Conservation (phyloP, 2,113 vertebrate genomes). For the Xenopus borealis region DNA sequence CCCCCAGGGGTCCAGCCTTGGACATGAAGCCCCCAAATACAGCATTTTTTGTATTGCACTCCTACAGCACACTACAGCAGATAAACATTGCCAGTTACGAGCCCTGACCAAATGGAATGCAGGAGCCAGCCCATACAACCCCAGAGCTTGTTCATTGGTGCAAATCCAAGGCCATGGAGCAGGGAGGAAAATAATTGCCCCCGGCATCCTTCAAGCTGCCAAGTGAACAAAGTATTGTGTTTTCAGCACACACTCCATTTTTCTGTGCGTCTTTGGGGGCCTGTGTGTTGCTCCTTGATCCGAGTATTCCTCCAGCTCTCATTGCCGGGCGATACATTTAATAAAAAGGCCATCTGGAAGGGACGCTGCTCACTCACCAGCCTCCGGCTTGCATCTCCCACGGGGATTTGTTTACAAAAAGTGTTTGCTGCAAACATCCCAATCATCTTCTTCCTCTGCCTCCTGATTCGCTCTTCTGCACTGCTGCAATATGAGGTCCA, state of each 20-base stretch:
- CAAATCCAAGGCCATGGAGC: too few species aligned
- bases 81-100: too few species aligned
- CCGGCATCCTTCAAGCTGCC: too few species aligned
- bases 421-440: constrained; percentile 30
- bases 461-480: neutral
- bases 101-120: too few species aligned
- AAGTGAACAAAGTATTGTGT: constrained; percentile 44
- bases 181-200: too few species aligned
- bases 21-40: too few species aligned
- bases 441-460: neutral
- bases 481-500: neutral
- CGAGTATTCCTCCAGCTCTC: constrained; percentile 59
- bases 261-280: constrained; percentile 44
- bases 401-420: constrained; percentile 62
- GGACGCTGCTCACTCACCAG: constrained; percentile 53
- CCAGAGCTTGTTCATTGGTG: too few species aligned
- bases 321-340: constrained; percentile 61
- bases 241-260: constrained; percentile 17
- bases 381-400: constrained; percentile 48
- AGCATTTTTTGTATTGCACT: too few species aligned
- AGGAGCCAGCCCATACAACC: too few species aligned
- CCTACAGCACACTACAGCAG: too few species aligned
- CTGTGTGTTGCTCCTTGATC: constrained; percentile 50
- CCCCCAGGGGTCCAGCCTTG: too few species aligned
- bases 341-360: constrained; percentile 71